A percentile compares a stretch with the other conserved stretches of the same genome.
These are phyloP conservation scores for Sinocyclocheilus grahami DNA, from an alignment of 2,113 vertebrate species.

Conservation along the genomic window DNA sequence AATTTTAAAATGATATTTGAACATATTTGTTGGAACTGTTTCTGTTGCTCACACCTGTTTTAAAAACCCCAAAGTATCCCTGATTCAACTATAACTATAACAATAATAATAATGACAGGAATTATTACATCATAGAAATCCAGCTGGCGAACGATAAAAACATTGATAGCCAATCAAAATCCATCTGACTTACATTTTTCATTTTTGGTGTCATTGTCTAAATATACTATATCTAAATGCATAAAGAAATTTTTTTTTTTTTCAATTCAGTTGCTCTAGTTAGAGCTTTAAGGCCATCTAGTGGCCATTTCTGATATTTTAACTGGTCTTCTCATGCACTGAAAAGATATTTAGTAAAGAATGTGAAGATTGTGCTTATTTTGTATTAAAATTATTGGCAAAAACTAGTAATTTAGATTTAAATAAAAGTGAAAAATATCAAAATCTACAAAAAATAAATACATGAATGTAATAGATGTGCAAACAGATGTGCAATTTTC, in stretches of 20 bases:
- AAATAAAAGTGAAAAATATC: neutral
- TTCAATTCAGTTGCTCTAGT: neutral
- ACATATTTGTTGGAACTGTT: no score
- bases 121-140: neutral
- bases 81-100: neutral
- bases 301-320: neutral
- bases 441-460: neutral
- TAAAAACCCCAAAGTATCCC: no score
- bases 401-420: neutral
- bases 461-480: neutral
- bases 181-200: neutral
- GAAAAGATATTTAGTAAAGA: neutral
- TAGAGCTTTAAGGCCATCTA: neutral
- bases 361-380: neutral
- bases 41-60: no score
- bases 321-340: neutral
- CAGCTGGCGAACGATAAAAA: neutral
- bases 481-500: neutral
- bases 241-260: neutral
- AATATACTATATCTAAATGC: neutral
- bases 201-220: neutral
- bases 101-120: no score
- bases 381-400: neutral
- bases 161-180: neutral
- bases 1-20: no score